Conservation (phyloP, 2,888 invertebrate species). For the Leucophenga maculata region DNA sequence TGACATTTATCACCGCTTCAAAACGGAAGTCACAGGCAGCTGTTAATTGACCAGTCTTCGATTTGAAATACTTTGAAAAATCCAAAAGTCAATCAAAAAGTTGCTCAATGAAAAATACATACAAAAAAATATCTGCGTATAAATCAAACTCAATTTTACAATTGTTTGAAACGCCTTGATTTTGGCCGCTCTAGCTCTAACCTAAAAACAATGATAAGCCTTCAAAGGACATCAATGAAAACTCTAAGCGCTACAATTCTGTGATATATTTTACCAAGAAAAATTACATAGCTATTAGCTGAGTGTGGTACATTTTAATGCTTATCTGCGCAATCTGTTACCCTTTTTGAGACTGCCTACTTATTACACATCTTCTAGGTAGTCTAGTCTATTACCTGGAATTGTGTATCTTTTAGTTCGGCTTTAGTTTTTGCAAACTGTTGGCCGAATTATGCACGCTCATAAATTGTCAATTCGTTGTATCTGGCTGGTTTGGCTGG, state of each 20-base stretch:
- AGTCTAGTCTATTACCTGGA: conserved; percentile 51
- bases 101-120: conserved; percentile 43
- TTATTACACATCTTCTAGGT: too few relatives aligned
- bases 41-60: conserved; percentile 52
- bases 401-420: conserved; percentile 3
- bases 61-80: too few relatives aligned
- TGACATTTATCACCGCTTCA: conserved; percentile 43
- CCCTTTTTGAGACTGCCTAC: conserved; percentile 27
- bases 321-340: too few relatives aligned
- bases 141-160: conserved; percentile 46
- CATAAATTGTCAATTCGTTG: conserved; percentile 62
- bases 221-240: conserved; percentile 50
- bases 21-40: conserved; percentile 57
- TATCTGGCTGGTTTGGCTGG: conserved; percentile 17
- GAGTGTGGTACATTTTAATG: too few relatives aligned
- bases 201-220: too few relatives aligned
- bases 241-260: not conserved
- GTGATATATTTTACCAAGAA: conserved; percentile 43
- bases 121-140: conserved; percentile 30
- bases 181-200: conserved; percentile 44
- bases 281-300: conserved; percentile 62
- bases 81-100: conserved; percentile 51
- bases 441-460: conserved; percentile 56
- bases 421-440: too few relatives aligned
- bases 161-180: conserved; percentile 51